These are phyloP conservation scores for Lutraria lutraria DNA, from an alignment of 2,888 invertebrate genomes.

Conservation along the genomic window DNA sequence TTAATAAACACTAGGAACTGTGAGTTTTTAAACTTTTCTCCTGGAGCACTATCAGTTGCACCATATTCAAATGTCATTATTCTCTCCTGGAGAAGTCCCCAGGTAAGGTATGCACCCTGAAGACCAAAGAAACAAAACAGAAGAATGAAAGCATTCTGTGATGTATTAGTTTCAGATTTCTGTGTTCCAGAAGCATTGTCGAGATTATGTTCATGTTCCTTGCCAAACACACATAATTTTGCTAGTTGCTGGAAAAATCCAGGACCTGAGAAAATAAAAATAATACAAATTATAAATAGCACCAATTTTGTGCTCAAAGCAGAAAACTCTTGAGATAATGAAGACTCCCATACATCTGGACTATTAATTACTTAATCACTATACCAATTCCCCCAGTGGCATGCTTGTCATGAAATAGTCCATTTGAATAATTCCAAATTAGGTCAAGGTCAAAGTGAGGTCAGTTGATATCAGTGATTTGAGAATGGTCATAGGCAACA, in stretches of 20 bases:
- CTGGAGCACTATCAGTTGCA: conserved; percentile 72
- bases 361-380: no score
- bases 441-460: no score
- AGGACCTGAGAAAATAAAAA: conserved; percentile 73
- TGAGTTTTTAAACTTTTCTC: conserved; percentile 94
- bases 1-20: conserved; percentile 99
- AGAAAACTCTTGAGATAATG: background rate
- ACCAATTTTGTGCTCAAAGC: background rate
- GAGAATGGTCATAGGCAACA: no score
- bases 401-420: no score
- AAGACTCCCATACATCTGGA: no score
- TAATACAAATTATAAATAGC: background rate
- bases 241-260: conserved; percentile 78
- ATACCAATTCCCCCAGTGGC: no score
- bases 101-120: conserved; percentile 96
- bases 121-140: conserved; percentile 94
- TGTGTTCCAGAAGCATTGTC: conserved; percentile 34
- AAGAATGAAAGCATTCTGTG: conserved; percentile 87
- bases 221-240: conserved; percentile 83
- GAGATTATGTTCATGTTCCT: conserved; percentile 73
- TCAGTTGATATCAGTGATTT: no score
- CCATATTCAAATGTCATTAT: conserved; percentile 93
- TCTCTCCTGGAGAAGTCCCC: conserved; percentile 99
- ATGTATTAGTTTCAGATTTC: conserved; percentile 50
- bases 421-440: no score